Conservation (phyloP, 2,797 vertebrate species). For the Falco naumanni region DNA sequence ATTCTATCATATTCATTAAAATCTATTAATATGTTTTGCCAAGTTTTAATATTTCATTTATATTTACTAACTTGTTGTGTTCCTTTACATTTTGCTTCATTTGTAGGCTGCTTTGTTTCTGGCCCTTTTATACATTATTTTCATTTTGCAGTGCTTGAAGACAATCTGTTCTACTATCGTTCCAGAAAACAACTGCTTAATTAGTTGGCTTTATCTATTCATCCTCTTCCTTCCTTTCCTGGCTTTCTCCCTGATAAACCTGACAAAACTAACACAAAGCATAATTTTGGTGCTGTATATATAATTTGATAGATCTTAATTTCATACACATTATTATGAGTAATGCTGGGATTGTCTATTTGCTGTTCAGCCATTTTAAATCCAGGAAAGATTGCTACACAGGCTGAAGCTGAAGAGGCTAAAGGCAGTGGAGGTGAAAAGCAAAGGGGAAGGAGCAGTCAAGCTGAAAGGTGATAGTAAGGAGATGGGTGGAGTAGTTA, state of each 20-base stretch:
- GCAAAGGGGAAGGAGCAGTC: background rate
- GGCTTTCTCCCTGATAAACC: background rate
- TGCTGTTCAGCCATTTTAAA: background rate
- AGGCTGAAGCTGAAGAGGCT: background rate
- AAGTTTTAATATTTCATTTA: background rate
- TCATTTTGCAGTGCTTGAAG: background rate
- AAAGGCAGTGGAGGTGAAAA: background rate
- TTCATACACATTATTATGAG: background rate
- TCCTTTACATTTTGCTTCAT: background rate
- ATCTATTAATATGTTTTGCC: background rate
- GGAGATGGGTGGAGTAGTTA: background rate
- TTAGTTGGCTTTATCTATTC: background rate
- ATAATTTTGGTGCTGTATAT: background rate
- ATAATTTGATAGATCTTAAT: background rate
- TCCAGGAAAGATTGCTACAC: background rate
- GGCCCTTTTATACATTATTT: background rate
- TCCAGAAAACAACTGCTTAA: conserved; percentile 19
- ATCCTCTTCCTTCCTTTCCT: background rate
- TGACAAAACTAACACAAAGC: background rate
- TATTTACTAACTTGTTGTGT: background rate
- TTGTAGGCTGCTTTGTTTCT: background rate
- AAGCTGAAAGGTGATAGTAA: background rate
- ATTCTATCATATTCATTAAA: background rate
- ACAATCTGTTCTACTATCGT: background rate
- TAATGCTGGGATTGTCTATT: background rate